Base-by-base conservation (phyloP, 2,797 vertebrate genomes). In the Chromobotia macracanthus region DNA sequence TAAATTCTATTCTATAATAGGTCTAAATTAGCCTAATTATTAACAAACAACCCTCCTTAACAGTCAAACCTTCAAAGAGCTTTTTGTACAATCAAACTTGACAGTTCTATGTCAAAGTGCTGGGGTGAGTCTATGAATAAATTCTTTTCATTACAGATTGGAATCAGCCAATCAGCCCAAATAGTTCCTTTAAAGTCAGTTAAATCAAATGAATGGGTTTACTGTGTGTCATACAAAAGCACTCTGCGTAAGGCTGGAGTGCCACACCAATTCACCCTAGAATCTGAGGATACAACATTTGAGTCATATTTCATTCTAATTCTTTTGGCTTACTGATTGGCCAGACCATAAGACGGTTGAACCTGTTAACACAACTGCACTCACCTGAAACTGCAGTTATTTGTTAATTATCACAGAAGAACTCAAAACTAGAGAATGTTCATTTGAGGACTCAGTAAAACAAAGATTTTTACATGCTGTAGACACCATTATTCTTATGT, bases 221-320 rank as follows among this genome's bases (percentile, higher is more conserved):
- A 77, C 75, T 77, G 64, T 77, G 51, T 21, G 51, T 31, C 38
- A 68, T 31, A 77, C 64, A 77, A 77, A 77, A 77, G 75, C 75
- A 41, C 64, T 66, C 41, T 67, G 21, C 58, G 58, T 60, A 61
- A 25, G 44, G 11, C 71, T 44, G 28, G 12, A 46, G 38, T 18
- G 28, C 63, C 56, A 70, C 3, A 38, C 64, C 75, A 77, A 0
- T 77, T 67, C 53, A 77, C 64, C n/a, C 21, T 35, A 68, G 75
- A 53, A 68, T 7, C 75, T 48, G 64, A 68, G 66, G 35, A 76
- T 56, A n/a, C 55, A 55, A 64, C 63, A 56, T 35, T 15, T 6
- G 7, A 46, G 64, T 31, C 64, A 68, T 64, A 76, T 67, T 67
- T 67, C 13, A 76, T 76, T 12, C 21, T 19, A 41, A 68, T 31